Conservation (phyloP, 2,113 vertebrate genomes). For the Neogobius melanostomus region DNA sequence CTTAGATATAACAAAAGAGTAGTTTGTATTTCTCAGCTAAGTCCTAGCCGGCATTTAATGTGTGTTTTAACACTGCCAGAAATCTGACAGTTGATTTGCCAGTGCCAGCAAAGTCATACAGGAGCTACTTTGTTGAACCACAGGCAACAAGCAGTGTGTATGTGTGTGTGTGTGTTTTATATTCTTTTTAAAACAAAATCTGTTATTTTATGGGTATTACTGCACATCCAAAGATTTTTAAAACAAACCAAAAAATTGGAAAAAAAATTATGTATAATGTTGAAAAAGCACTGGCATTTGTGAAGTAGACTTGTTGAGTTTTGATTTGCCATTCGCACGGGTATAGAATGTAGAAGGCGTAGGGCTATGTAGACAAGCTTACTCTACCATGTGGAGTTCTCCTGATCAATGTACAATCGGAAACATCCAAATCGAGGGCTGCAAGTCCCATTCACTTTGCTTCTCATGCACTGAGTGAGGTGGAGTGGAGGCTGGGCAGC, state of each 20-base stretch:
- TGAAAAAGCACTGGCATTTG: slow-evolving; percentile 88
- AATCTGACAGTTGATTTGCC: slow-evolving; percentile 81
- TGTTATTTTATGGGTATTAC: slow-evolving; percentile 85
- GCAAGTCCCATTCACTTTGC: slow-evolving; percentile 73
- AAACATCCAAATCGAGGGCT: slow-evolving; percentile 72
- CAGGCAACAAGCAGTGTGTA: slow-evolving; percentile 79
- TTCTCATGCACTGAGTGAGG: slow-evolving; percentile 69
- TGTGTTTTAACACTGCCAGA: slow-evolving; percentile 92
- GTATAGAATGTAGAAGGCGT: slow-evolving; percentile 80
- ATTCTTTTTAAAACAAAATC: slow-evolving; percentile 78
- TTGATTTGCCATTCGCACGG: slow-evolving; percentile 82
- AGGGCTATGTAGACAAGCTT: slow-evolving; percentile 78
- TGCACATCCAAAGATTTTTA: slow-evolving; percentile 88
- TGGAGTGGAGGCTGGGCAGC: slow-evolving; percentile 76
- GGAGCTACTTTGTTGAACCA: slow-evolving; percentile 82
- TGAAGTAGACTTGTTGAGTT: slow-evolving; percentile 80
- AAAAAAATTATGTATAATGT: slow-evolving; percentile 77
- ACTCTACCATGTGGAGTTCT: slow-evolving; percentile 79
- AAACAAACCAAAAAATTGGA: slow-evolving; percentile 75
- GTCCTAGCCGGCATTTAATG: slow-evolving; percentile 84
- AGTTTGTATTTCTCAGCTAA: slow-evolving; percentile 81
- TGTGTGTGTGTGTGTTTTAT: slow-evolving; percentile 71
- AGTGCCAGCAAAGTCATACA: slow-evolving; percentile 79
- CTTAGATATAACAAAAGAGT: slow-evolving; percentile 81
- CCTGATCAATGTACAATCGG: slow-evolving; percentile 78